A percentile compares a stretch with the other conserved stretches of the same genome.
Conservation (phyloP, 2,113 vertebrate genomes). For the Pagrus major region DNA sequence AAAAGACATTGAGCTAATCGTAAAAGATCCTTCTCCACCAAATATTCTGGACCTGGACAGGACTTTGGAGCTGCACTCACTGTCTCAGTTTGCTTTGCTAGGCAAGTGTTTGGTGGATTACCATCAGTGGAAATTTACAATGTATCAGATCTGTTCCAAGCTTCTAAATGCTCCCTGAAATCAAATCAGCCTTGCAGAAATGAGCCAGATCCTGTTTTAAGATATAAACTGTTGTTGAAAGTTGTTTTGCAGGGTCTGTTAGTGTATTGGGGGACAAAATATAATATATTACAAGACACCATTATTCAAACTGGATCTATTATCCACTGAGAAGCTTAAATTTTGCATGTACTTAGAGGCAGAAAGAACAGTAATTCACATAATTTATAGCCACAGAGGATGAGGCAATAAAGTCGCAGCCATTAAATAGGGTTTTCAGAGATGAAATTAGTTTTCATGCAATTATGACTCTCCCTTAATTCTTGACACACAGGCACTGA, state of each 20-base stretch:
- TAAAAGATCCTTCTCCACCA: not conserved
- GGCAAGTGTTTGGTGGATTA: not conserved
- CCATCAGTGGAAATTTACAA: not conserved
- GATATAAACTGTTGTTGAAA: slow-evolving; percentile 20
- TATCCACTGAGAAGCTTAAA: slow-evolving; percentile 70
- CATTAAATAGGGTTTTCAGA: slow-evolving; percentile 79
- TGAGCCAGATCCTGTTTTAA: not conserved
- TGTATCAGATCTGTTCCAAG: slow-evolving; percentile 11
- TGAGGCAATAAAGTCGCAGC: slow-evolving; percentile 72
- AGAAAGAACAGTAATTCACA: slow-evolving; percentile 72
- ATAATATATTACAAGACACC: slow-evolving; percentile 51
- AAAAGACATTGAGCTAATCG: not conserved
- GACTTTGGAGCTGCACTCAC: not conserved
- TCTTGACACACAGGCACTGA: slow-evolving; percentile 72
- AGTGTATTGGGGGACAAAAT: slow-evolving; percentile 16
- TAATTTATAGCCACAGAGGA: slow-evolving; percentile 76
- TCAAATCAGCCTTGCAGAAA: slow-evolving; percentile 3
- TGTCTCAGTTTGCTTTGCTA: not conserved
- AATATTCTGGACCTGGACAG: not conserved
- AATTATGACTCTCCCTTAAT: slow-evolving; percentile 78
- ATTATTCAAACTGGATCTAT: slow-evolving; percentile 71
- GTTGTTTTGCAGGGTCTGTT: slow-evolving; percentile 36
- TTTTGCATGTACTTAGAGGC: slow-evolving; percentile 64
- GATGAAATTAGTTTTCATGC: slow-evolving; percentile 82
- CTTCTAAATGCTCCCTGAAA: slow-evolving; percentile 15